Percentiles rank a stretch among this genome's conserved stretches.
Evolutionary conservation across 2,797 vertebrate genomes (phyloP).

Genomic region (Synaphobranchus kaupii): DNA sequence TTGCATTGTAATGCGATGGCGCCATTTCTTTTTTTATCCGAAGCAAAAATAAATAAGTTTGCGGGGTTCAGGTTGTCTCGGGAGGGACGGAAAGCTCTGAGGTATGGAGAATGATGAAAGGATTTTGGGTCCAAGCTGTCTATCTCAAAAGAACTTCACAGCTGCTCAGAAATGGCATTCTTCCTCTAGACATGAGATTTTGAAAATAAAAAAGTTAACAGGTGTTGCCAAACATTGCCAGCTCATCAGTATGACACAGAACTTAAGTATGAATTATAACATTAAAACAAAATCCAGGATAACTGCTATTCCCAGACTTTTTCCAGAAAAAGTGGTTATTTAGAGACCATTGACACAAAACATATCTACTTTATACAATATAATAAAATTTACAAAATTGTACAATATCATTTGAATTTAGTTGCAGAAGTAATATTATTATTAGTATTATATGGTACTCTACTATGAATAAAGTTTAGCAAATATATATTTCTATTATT

Average conservation of each 20-base stretch:
- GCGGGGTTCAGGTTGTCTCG: background rate
- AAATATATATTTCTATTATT: too few species aligned
- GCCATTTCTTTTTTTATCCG: background rate
- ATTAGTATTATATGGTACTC: too few species aligned
- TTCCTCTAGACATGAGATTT: background rate
- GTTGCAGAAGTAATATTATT: too few species aligned
- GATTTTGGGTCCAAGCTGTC: background rate
- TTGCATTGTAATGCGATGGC: background rate
- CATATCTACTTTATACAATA: background rate
- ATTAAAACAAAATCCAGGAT: background rate
- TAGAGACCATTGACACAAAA: background rate
- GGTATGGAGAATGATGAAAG: background rate
- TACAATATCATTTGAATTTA: too few species aligned
- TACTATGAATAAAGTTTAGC: too few species aligned
- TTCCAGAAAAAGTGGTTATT: background rate
- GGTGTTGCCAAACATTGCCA: background rate
- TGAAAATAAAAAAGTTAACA: background rate
- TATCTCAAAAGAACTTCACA: background rate
- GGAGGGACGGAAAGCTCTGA: background rate
- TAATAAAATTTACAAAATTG: background rate
- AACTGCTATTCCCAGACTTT: background rate
- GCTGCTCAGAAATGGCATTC: background rate
- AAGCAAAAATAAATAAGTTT: conserved; percentile 3
- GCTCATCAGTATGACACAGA: conserved; percentile 2
- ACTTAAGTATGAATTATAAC: background rate